phyloP scores from a whole-genome alignment of 2,113 vertebrate genomes.

The Varanus salvator region DNA sequence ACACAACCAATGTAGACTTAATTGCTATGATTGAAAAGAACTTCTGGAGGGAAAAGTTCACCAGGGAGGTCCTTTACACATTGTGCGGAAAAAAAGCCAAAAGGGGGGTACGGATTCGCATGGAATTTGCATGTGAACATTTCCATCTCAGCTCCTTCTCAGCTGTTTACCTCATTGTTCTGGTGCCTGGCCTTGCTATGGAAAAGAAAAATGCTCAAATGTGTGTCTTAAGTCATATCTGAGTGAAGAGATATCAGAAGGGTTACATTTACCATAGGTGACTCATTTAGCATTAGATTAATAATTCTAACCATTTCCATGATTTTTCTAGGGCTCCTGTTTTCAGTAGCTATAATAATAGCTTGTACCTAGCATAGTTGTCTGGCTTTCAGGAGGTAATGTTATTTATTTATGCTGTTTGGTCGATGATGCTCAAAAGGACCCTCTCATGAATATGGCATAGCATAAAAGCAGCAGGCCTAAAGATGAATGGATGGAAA shows the following conservation, averaged over 20 bases:
- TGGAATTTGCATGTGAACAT: neutral
- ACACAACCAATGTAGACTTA: neutral
- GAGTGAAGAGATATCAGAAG: neutral
- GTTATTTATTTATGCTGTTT: slow-evolving; percentile 61
- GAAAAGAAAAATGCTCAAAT: neutral
- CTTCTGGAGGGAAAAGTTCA: neutral
- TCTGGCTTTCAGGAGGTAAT: slow-evolving; percentile 58
- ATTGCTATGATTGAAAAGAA: neutral
- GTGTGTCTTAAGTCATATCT: neutral
- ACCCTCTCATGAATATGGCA: neutral
- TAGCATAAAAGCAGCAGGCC: neutral
- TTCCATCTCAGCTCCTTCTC: neutral
- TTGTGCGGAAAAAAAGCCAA: too few relatives aligned
- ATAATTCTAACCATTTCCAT: neutral
- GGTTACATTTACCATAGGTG: neutral
- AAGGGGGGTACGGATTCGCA: too few relatives aligned
- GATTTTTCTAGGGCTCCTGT: neutral
- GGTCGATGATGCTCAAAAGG: slow-evolving; percentile 48
- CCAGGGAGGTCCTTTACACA: too few relatives aligned
- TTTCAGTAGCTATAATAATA: neutral
- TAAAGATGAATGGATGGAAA: slow-evolving; percentile 71
- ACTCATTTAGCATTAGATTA: neutral
- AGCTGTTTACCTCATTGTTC: neutral
- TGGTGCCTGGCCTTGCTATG: neutral
- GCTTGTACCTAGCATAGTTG: slow-evolving; percentile 49